These are phyloP conservation scores for Clistopyga incitator DNA, from an alignment of 2,888 invertebrate genomes.

Conservation along the genomic window DNA sequence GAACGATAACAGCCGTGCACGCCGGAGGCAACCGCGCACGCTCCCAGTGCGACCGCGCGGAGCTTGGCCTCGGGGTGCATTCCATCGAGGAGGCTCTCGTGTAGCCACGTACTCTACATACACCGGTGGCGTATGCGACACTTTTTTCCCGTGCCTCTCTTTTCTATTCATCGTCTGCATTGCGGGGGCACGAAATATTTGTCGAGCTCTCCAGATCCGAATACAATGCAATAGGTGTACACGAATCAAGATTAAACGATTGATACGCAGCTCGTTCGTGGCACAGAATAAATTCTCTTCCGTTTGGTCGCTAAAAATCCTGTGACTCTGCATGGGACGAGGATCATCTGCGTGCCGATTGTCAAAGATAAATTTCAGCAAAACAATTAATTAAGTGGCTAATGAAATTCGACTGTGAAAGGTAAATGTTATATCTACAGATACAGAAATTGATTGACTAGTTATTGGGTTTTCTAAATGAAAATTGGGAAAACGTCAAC, in stretches of 20 bases:
- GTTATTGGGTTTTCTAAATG: background rate
- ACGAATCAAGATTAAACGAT: conserved; percentile 51
- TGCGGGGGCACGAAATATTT: conserved; percentile 58
- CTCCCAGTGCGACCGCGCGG: conserved; percentile 45
- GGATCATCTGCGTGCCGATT: background rate
- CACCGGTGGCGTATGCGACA: conserved; percentile 51
- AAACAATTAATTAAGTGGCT: background rate
- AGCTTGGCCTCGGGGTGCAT: conserved; percentile 60
- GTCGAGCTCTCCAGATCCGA: conserved; percentile 44
- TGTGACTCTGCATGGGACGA: background rate
- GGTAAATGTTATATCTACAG: background rate
- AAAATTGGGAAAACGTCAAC: too few relatives aligned
- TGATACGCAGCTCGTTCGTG: conserved; percentile 51
- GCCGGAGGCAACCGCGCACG: conserved; percentile 52
- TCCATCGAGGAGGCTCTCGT: conserved; percentile 60
- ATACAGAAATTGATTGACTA: background rate
- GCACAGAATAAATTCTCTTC: conserved; percentile 52
- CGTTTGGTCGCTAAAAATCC: conserved; percentile 18
- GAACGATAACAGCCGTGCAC: conserved; percentile 57
- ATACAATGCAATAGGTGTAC: conserved; percentile 38
- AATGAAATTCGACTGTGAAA: background rate
- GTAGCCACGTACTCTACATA: conserved; percentile 15
- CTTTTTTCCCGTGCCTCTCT: conserved; percentile 10
- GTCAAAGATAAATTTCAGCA: background rate
- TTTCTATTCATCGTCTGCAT: conserved; percentile 50